Conservation (phyloP, 2,113 vertebrate genomes). For the Opisthocomus hoazin region DNA sequence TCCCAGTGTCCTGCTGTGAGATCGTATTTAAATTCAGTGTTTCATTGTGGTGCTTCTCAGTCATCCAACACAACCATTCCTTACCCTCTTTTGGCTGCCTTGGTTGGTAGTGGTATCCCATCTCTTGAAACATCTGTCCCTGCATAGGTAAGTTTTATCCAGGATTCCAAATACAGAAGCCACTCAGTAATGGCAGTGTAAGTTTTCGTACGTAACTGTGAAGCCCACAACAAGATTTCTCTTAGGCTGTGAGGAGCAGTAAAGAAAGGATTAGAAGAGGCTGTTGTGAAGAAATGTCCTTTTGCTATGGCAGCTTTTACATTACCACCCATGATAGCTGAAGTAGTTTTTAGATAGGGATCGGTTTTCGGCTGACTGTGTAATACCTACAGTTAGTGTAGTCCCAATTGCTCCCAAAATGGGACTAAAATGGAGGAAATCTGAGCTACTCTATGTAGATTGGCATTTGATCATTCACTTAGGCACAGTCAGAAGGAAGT, state of each 20-base stretch:
- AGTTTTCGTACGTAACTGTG: not conserved
- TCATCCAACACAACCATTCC: not conserved
- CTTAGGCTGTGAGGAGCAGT: not conserved
- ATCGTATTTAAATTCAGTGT: not conserved
- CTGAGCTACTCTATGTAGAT: not conserved
- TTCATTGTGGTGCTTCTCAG: not conserved
- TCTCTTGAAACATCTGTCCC: not conserved
- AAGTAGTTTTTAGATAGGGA: not conserved
- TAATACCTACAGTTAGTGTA: not conserved
- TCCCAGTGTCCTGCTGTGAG: not conserved
- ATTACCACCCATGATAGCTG: not conserved
- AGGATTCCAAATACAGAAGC: not conserved
- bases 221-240: not conserved
- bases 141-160: not conserved
- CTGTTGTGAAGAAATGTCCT: not conserved
- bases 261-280: not conserved
- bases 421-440: not conserved
- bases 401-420: not conserved
- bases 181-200: too few relatives aligned
- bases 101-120: not conserved
- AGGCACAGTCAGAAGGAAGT: not conserved
- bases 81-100: not conserved
- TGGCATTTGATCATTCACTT: not conserved
- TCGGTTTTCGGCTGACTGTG: not conserved
- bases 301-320: not conserved